Conservation (phyloP, 2,888 invertebrate genomes). For the Capitulum mitella region DNA sequence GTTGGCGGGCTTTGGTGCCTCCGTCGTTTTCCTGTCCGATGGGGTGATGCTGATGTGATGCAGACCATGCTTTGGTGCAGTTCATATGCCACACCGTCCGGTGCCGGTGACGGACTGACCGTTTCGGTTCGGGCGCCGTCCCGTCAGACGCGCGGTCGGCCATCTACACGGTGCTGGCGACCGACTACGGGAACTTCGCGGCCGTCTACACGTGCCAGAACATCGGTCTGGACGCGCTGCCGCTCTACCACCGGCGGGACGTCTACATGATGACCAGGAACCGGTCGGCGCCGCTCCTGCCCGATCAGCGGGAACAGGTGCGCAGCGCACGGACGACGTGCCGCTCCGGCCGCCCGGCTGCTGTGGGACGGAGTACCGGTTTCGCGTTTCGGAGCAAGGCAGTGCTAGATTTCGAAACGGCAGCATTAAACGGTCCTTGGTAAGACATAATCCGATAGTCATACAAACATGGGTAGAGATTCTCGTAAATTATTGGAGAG, state of each 20-base stretch:
- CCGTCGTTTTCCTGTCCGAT: no score
- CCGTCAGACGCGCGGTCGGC: neutral
- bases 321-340: neutral
- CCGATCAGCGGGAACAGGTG: neutral
- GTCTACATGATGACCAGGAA: neutral
- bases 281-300: neutral
- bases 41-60: neutral
- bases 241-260: constrained; percentile 11
- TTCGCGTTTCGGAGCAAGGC: no score
- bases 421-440: no score
- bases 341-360: no score
- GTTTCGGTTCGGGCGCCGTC: no score
- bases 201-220: constrained; percentile 23
- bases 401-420: no score
- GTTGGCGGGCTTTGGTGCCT: no score
- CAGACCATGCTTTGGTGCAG: no score
- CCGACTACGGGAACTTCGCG: neutral
- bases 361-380: no score
- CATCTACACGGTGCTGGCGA: constrained; percentile 9
- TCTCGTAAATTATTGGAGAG: no score
- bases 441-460: no score
- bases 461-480: no score
- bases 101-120: neutral
- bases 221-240: neutral
- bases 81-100: neutral